Base-by-base conservation (phyloP, 37 sponge, comb jelly and placozoan species). In the Axinella damicornis region DNA sequence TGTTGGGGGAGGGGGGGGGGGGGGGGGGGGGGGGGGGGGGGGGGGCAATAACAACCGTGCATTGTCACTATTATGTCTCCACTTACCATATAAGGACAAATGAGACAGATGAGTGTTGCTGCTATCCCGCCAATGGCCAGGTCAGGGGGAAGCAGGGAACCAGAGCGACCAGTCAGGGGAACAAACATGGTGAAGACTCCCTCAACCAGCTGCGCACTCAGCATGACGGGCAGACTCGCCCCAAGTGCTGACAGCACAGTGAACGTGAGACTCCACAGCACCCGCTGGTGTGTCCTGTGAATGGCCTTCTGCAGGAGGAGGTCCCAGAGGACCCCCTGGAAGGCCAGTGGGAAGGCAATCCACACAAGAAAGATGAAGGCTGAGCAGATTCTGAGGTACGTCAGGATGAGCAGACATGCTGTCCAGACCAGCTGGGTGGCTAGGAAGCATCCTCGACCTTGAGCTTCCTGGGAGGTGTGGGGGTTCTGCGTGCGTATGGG, bases 81-180 rank as follows among this genome's bases (percentile, higher is more conserved):
- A n/a, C n/a, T 77, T 38, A 86, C 87, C 71, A 79, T 31, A 33
- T 72, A 53, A 0, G 80, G 73, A 24, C 55, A 20, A 17, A 33
- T 57, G 0, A 32, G 20, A 37, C 61, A 60, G 0, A 72, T 54
- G 0, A 74, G 25, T 19, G 65, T 17, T 31, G 67, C 73, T 9
- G 62, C 41, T 19, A 79, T 13, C 16, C 78, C 71, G 52, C 65
- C 79, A 19, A 89, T 84, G 11, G 67, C 40, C 27, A 89, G 31
- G 57, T 89, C 90, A 36, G 90, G 85, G 11, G 90, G 79, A 16
- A 89, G 56, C 2, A 37, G 31, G 36, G 73, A 11, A 16, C 90
- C 90, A 0, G 74, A 54, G 15, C 90, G 71, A 0, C 90, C 90
- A 55, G 62, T 84, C 46, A 89, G 46, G 1, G 90, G 90, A 34